Evolutionary conservation across 2,113 vertebrate genomes (phyloP).

Genomic region (Heptranchias perlo): DNA sequence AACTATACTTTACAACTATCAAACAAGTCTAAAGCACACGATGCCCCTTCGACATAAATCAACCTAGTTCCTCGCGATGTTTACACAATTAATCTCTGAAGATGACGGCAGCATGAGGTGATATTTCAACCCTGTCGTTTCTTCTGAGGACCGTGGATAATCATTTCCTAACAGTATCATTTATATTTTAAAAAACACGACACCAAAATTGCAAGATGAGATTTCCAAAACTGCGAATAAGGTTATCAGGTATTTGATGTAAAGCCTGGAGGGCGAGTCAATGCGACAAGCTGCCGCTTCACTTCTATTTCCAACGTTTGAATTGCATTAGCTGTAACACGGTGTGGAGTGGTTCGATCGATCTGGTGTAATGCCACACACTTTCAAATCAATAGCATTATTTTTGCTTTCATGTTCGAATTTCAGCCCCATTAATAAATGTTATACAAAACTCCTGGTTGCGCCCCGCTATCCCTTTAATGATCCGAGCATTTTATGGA

Average conservation of each 20-base stretch:
- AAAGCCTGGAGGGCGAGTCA: not conserved
- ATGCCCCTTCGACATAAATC: constrained; percentile 32
- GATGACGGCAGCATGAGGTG: not conserved
- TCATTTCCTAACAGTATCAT: constrained; percentile 38
- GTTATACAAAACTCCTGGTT: constrained; percentile 13
- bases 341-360: not conserved
- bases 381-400: not conserved
- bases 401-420: constrained; percentile 22
- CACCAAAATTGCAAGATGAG: constrained; percentile 38
- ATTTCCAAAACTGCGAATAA: constrained; percentile 11
- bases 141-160: constrained; percentile 35
- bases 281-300: not conserved
- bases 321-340: not conserved
- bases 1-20: constrained; percentile 29
- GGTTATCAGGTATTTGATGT: constrained; percentile 27
- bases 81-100: constrained; percentile 25
- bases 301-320: not conserved
- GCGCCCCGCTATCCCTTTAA: not conserved
- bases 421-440: constrained; percentile 6
- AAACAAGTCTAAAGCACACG: constrained; percentile 6
- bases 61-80: not conserved
- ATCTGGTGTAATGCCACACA: constrained; percentile 30
- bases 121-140: constrained; percentile 23
- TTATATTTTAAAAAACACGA: constrained; percentile 3
- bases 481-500: constrained; percentile 20